Evolutionary conservation across 2,888 invertebrate genomes (phyloP), one percentile per base, ranked within the genome.

Genomic region (Helicoverpa assulta): DNA sequence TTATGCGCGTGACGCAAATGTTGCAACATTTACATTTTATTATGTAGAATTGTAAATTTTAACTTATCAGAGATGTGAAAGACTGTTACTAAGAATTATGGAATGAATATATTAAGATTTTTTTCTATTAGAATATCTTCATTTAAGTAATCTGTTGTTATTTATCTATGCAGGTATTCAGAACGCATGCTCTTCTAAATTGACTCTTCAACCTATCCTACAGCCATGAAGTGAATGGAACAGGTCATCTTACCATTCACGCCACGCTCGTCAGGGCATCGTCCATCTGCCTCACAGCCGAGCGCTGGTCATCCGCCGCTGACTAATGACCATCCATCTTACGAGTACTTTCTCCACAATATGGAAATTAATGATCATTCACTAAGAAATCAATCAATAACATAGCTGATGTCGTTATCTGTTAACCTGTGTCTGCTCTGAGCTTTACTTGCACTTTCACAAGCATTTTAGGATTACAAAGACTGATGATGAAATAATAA

Each of bases 301-400:
- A 58, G n/a, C 29, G 37, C 37, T 62, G 69, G n/a, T 80, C 61
- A 55, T 80, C 61, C 52, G 26, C 21, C 4, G 51, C 73, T 79
- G 19, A 43, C 26, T 66, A 79, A 66, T 66, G 65, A 50, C 16
- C 55, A 47, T 60, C 43, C 18, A 21, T 52, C 53, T 53, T 4
- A 4, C 26, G 26, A 26, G 26, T 56, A 80, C 83, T 78, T 78
- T 78, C 83, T 59, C 83, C 55, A 57, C n/a, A 19, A 33, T 14
- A 62, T 70, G 57, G 26, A 67, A 63, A 70, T 75, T 60, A 82
- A 61, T 82, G 54, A 53, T 47, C 52, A 26, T 61, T 8, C 10
- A 55, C 59, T 52, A 59, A 18, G 47, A 60, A 74, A 74, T 63
- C 51, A 64, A 75, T 74, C 60, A 70, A 12, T 58, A 16, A 16